A percentile compares a stretch with the other conserved stretches of the same genome.
Evolutionary conservation across 1,140 invertebrate species (phyloP).

Genomic region (silkworm (Bombyx mori)): DNA sequence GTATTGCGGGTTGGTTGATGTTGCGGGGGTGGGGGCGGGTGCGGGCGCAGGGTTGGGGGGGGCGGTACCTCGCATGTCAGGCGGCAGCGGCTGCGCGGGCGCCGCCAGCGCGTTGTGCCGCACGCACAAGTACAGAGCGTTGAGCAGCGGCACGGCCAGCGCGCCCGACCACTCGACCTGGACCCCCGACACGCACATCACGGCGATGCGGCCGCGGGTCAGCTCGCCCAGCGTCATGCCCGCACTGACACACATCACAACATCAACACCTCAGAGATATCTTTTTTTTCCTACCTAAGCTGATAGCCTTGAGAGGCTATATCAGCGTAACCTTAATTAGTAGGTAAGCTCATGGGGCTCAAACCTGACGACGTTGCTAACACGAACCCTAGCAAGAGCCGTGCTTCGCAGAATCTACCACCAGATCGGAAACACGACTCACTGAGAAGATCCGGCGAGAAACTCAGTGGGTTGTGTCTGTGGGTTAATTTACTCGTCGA

Average conservation of each 20-base stretch:
- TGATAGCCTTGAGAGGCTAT: too few species aligned
- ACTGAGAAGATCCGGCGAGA: too few species aligned
- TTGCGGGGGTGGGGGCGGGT: constrained; percentile 19
- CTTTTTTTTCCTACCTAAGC: too few species aligned
- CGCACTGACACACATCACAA: constrained; percentile 8
- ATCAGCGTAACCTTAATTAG: too few species aligned
- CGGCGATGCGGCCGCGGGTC: constrained; percentile 42
- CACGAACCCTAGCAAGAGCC: too few species aligned
- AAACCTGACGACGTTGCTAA: too few species aligned
- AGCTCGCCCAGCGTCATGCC: constrained; percentile 55
- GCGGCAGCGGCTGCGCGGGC: constrained; percentile 4
- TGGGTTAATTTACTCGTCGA: too few species aligned
- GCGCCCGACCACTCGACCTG: constrained; percentile 53
- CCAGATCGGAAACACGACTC: too few species aligned
- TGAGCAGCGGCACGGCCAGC: constrained; percentile 56
- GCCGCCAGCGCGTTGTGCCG: constrained; percentile 38
- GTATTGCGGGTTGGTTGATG: background rate
- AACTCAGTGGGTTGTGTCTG: too few species aligned
- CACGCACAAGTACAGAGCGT: constrained; percentile 61
- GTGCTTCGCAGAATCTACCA: too few species aligned
- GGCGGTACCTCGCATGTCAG: background rate
- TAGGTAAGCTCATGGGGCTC: too few species aligned
- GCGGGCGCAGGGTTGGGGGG: constrained; percentile 8
- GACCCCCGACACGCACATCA: constrained; percentile 57
- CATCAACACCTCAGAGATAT: background rate